Base-by-base conservation (phyloP, 2,888 invertebrate genomes). In the Leucophenga maculata region DNA sequence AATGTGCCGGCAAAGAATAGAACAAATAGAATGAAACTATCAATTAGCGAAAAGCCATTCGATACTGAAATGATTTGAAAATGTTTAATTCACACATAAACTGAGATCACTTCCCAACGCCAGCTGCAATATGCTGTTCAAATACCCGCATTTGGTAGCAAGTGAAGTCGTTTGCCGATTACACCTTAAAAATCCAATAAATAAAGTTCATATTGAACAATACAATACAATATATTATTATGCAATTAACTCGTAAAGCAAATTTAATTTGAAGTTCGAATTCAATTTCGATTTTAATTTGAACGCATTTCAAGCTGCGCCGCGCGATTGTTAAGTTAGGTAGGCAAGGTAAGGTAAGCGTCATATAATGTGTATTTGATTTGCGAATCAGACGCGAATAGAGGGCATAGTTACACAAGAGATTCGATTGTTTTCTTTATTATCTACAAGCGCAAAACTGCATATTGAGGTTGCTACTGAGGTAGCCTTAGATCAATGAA, bases 361-460 rank as follows among this genome's bases (percentile, higher is more conserved):
- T 44, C 22, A 62, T 62, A 32, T 46, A 77, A 78, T 77, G 79
- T 74, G 72, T 70, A 78, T 76, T 77, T 78, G 73, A 77, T 77
- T 78, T 71, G 77, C 79, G 76, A 76, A 75, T 75, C 75, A 75
- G 72, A 9, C 70, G 57, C 60, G 39, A 60, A 64, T 65, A 54
- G 59, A 46, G 48, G 32, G 67, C 55, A 65, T 75, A 77, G 76
- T 78, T 76, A 68, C 77, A 72, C 73, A 78, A 78, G 71, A 71
- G 60, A 16, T 32, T 60, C 26, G 60, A 1, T 6, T 31, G n/a
- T 59, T n/a, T 16, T 59, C 13, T 22, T 1, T 20, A 20, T 20
- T 1, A 2, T 57, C 14, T 50, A 16, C 6, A 50, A 13, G 50
- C 6, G 50, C 50, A 67, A 31, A 52, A 59, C 13, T 32, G 48